phyloP scores from a whole-genome alignment of 2,113 vertebrate genomes.

The Petrocephalus zakoni region DNA sequence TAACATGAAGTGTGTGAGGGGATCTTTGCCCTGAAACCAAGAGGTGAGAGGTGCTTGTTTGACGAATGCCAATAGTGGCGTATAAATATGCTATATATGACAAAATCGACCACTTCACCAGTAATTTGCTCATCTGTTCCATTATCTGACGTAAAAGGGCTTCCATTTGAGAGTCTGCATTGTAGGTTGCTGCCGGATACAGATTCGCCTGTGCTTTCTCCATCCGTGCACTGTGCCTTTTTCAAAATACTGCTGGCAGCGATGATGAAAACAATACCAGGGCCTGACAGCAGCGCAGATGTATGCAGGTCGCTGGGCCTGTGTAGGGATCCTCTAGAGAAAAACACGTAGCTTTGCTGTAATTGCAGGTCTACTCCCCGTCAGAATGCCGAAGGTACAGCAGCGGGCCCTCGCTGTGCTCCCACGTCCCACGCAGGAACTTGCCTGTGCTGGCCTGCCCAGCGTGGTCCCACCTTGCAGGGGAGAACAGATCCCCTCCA shows the following conservation, averaged over 20 bases:
- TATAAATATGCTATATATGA: neutral
- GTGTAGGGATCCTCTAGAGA: neutral
- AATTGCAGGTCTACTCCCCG: neutral
- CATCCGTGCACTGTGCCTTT: neutral
- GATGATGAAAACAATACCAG: neutral
- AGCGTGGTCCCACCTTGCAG: neutral
- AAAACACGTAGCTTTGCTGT: neutral
- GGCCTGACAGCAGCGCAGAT: neutral
- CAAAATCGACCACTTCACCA: neutral
- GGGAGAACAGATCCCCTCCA: neutral
- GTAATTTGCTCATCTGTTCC: neutral
- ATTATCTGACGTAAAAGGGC: neutral
- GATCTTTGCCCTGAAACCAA: neutral
- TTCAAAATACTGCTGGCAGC: neutral
- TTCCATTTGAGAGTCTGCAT: neutral
- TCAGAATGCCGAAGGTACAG: neutral
- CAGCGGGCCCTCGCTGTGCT: neutral
- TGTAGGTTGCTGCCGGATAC: neutral
- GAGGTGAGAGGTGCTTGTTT: neutral
- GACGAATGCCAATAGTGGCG: neutral
- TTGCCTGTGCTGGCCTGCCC: neutral
- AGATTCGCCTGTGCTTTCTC: neutral
- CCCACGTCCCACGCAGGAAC: neutral
- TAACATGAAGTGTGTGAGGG: neutral
- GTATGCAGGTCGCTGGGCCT: neutral